phyloP scores from a whole-genome alignment of 1,140 invertebrate species.

The Frieseomelitta varia region DNA sequence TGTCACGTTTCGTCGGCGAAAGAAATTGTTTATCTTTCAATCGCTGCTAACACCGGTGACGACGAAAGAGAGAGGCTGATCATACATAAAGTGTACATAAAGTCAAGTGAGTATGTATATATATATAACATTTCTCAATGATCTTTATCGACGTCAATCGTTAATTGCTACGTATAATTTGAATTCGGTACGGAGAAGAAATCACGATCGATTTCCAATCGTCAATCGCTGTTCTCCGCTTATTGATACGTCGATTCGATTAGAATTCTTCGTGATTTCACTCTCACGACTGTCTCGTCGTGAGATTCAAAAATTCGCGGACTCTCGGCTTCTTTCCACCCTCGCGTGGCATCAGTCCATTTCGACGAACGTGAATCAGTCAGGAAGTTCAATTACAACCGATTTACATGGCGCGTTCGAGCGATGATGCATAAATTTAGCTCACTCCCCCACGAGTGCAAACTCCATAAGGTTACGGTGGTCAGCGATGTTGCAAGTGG shows the following conservation, averaged over 20 bases:
- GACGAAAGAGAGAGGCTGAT: slow-evolving; percentile 21
- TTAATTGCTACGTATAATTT: background rate
- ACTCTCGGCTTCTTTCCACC: background rate
- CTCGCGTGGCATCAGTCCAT: background rate
- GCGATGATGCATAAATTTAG: slow-evolving; percentile 23
- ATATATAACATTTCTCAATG: slow-evolving; percentile 3
- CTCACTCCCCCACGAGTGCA: background rate
- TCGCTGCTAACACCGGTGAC: background rate
- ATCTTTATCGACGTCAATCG: background rate
- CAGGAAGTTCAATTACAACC: slow-evolving; percentile 42
- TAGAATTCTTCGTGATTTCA: background rate
- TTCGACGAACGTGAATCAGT: background rate
- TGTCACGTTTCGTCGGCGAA: slow-evolving; percentile 37
- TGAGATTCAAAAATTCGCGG: background rate
- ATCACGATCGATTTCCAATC: background rate
- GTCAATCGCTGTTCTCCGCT: background rate
- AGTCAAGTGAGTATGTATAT: slow-evolving; percentile 54
- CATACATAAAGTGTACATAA: slow-evolving; percentile 6
- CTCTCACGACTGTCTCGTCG: background rate
- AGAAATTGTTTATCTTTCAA: slow-evolving; percentile 35
- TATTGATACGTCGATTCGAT: no score
- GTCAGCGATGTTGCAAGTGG: slow-evolving; percentile 13
- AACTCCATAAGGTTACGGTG: background rate
- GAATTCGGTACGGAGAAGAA: background rate
- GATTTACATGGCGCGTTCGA: slow-evolving; percentile 4